Evolutionary conservation across 2,113 vertebrate genomes (phyloP).

Genomic region (Heloderma charlesbogerti): DNA sequence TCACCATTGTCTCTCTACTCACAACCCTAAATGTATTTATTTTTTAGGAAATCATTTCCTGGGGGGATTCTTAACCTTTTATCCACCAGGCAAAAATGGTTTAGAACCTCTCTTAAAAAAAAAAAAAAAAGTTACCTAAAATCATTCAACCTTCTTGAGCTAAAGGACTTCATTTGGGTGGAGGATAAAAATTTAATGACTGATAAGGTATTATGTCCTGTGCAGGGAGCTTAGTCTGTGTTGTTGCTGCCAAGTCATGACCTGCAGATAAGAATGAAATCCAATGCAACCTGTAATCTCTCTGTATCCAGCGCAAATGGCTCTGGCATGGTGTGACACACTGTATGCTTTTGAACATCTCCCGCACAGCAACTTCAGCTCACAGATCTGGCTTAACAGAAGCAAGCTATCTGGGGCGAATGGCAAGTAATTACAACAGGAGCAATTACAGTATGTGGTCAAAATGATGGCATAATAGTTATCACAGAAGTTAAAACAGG

Average conservation of each 20-base stretch:
- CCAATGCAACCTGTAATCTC: too few relatives aligned
- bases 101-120: constrained; percentile 17
- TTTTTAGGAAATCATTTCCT: constrained; percentile 31
- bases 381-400: background rate
- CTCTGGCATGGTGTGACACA: rapidly evolving
- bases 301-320: rapidly evolving
- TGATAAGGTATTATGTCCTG: background rate
- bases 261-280: constrained; percentile 27
- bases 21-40: background rate
- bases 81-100: constrained; percentile 26
- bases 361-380: too few relatives aligned
- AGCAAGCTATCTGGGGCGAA: background rate
- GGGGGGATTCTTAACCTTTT: constrained; percentile 47
- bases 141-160: too few relatives aligned
- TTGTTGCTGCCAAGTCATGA: background rate
- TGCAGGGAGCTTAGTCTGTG: background rate
- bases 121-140: too few relatives aligned
- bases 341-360: background rate
- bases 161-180: background rate
- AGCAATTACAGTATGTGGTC: background rate
- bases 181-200: background rate
- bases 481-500: background rate
- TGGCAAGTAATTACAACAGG: constrained; percentile 4
- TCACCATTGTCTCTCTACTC: background rate
- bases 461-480: background rate